Conservation (phyloP, 2,113 vertebrate genomes). For the Tetraodon nigroviridis region DNA sequence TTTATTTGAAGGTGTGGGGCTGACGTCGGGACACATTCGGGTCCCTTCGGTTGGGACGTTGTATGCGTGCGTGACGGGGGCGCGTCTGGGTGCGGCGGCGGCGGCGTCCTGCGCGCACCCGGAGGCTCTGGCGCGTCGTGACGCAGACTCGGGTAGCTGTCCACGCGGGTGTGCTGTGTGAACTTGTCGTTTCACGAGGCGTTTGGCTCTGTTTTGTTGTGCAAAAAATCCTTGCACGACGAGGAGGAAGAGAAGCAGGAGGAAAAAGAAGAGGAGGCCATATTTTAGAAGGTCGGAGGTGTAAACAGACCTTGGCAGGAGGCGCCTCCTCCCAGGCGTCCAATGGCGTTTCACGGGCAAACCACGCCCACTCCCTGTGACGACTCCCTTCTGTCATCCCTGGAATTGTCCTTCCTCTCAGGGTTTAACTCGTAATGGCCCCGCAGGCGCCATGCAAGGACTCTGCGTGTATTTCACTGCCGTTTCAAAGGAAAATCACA, state of each 20-base stretch:
- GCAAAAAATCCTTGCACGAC: background rate
- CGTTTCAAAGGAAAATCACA: conserved; percentile 12
- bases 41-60: too few species aligned
- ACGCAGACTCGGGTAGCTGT: too few species aligned
- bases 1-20: too few species aligned
- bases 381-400: background rate
- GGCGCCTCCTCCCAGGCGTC: conserved; percentile 40
- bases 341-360: conserved; percentile 50
- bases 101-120: too few species aligned
- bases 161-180: too few species aligned
- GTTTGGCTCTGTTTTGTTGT: too few species aligned
- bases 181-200: too few species aligned
- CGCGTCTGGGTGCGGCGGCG: too few species aligned
- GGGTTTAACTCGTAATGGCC: background rate
- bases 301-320: conserved; percentile 5
- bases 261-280: background rate
- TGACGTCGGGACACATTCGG: too few species aligned
- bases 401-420: background rate
- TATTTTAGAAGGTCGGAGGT: background rate
- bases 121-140: too few species aligned
- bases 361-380: conserved; percentile 42
- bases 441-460: conserved; percentile 11
- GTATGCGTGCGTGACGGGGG: too few species aligned
- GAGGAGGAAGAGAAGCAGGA: background rate
- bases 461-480: conserved; percentile 18